A percentile compares a stretch with the other conserved stretches of the same genome.
phyloP scores from a whole-genome alignment of 2,113 vertebrate species.

The Pitta sordida region DNA sequence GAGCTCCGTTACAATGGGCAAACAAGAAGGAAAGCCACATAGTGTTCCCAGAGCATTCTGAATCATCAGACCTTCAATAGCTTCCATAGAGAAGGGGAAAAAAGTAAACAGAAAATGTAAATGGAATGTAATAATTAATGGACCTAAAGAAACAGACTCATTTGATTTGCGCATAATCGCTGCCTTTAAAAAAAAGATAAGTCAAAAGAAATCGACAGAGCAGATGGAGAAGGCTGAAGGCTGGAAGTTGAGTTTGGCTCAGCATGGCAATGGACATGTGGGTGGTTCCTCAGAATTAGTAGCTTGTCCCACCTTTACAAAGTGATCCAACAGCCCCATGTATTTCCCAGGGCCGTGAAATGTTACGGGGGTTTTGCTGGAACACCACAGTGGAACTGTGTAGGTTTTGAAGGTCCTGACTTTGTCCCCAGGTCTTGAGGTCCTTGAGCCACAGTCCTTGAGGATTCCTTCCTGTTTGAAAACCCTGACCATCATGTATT shows the following conservation, averaged over 20 bases:
- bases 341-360: not conserved
- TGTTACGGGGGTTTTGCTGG: not conserved
- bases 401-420: not conserved
- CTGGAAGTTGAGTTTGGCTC: not conserved
- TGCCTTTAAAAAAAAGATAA: not conserved
- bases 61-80: slow-evolving; percentile 25
- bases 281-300: not conserved
- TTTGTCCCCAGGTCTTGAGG: not conserved
- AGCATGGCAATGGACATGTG: not conserved
- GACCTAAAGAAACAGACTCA: slow-evolving; percentile 3
- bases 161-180: slow-evolving; percentile 30
- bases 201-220: not conserved
- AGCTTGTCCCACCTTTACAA: not conserved
- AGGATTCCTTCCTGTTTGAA: not conserved
- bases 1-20: slow-evolving; percentile 63
- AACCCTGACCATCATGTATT: not conserved
- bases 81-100: slow-evolving; percentile 1
- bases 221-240: not conserved
- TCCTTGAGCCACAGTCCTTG: not conserved
- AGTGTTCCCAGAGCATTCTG: slow-evolving; percentile 54
- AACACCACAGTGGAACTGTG: not conserved
- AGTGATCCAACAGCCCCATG: not conserved
- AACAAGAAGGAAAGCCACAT: slow-evolving; percentile 51
- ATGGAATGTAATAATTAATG: slow-evolving; percentile 46
- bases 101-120: slow-evolving; percentile 61